Percentiles rank a stretch among this genome's conserved stretches.
Conservation (phyloP, 2,888 invertebrate genomes). For the Hedya salicella region DNA sequence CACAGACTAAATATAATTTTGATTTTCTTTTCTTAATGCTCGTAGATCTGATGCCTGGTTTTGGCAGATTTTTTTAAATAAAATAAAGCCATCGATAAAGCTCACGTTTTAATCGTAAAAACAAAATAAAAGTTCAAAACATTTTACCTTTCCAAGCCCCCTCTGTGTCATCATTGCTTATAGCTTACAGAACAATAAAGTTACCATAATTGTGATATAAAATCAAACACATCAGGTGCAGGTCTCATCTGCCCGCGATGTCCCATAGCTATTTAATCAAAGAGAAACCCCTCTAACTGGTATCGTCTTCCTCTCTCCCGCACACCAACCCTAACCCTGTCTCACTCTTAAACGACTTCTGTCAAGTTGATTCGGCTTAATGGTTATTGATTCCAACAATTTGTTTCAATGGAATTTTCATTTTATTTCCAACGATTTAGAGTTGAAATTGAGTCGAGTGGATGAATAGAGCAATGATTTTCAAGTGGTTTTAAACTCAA, state of each 20-base stretch:
- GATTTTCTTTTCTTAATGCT: too few species aligned
- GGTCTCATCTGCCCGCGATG: slow-evolving; percentile 67
- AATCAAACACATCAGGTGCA: slow-evolving; percentile 80
- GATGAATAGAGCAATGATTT: slow-evolving; percentile 50
- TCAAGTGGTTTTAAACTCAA: slow-evolving; percentile 64
- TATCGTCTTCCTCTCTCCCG: slow-evolving; percentile 59
- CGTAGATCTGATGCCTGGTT: too few species aligned
- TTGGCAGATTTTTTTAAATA: too few species aligned
- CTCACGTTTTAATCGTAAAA: too few species aligned
- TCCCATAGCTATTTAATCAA: slow-evolving; percentile 64
- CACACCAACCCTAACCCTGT: slow-evolving; percentile 53
- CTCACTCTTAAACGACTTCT: slow-evolving; percentile 71
- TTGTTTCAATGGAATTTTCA: slow-evolving; percentile 54
- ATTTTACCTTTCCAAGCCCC: neutral
- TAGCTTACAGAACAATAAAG: slow-evolving; percentile 39
- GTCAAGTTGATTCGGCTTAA: slow-evolving; percentile 76
- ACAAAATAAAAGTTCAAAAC: neutral
- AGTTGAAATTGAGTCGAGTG: slow-evolving; percentile 50
- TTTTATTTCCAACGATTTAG: slow-evolving; percentile 51
- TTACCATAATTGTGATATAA: slow-evolving; percentile 74
- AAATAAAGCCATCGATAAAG: too few species aligned
- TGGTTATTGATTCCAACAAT: slow-evolving; percentile 77
- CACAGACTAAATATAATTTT: too few species aligned
- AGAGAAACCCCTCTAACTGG: slow-evolving; percentile 58
- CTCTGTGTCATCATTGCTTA: slow-evolving; percentile 11